Evolutionary conservation across 2,888 invertebrate genomes (phyloP).

Genomic region (Apomyelois bistriatella): DNA sequence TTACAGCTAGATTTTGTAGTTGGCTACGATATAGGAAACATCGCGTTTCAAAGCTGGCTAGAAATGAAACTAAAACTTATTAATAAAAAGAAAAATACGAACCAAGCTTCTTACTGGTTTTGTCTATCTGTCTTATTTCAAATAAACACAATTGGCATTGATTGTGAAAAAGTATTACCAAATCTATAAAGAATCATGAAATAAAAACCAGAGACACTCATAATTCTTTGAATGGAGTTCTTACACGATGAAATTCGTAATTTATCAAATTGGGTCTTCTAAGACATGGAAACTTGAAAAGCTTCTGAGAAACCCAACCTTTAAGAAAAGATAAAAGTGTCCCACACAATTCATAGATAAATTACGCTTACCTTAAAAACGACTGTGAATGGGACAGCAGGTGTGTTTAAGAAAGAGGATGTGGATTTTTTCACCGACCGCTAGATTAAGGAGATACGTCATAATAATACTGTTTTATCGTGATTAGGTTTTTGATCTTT

Average conservation of each 20-base stretch:
- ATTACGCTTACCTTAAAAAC: conserved; percentile 61
- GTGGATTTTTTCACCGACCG: background rate
- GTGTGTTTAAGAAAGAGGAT: conserved; percentile 24
- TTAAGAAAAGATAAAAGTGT: conserved; percentile 57
- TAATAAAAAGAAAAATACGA: no score
- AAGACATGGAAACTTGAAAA: conserved; percentile 4
- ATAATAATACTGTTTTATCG: no score
- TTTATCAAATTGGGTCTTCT: conserved; percentile 2
- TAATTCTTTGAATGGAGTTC: background rate
- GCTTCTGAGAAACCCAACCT: conserved; percentile 25
- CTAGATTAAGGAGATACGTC: background rate
- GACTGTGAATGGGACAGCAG: conserved; percentile 39
- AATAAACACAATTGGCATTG: no score
- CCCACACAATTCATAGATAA: conserved; percentile 60
- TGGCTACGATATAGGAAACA: no score
- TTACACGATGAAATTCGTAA: conserved; percentile 1
- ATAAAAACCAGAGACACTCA: background rate
- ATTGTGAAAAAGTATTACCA: no score
- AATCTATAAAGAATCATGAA: no score
- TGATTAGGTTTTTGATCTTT: no score
- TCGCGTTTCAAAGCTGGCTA: no score
- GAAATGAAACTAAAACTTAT: no score
- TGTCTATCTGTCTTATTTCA: no score
- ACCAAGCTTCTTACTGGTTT: no score
- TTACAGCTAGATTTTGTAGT: no score